Percentiles rank a stretch among this genome's conserved stretches.
Evolutionary conservation across 2,888 invertebrate species (phyloP).

Genomic region (Drosophila cognata): DNA sequence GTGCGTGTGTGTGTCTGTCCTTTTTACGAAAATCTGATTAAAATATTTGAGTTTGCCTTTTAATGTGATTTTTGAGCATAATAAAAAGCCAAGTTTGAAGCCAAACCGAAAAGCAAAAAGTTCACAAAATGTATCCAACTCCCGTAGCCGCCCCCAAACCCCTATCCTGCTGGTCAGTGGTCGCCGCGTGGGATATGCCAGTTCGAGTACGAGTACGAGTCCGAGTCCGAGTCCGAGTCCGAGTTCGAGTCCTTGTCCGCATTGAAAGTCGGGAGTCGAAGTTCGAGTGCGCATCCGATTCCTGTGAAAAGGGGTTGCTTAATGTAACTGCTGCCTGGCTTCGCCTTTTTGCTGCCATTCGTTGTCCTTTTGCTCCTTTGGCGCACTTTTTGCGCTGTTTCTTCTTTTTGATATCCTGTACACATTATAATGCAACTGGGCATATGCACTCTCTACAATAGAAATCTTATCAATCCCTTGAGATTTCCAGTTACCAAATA

Average conservation of each 20-base stretch:
- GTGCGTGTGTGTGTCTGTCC: conserved; percentile 63
- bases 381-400: conserved; percentile 23
- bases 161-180: conserved; percentile 3
- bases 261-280: conserved; percentile 4
- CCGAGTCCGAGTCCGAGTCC: conserved; percentile 17
- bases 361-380: conserved; percentile 30
- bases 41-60: conserved; percentile 84
- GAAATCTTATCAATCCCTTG: background rate
- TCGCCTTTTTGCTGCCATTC: conserved; percentile 19
- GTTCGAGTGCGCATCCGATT: conserved; percentile 30
- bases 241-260: conserved; percentile 7
- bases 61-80: conserved; percentile 84
- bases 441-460: conserved; percentile 6
- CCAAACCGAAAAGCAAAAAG: conserved; percentile 54
- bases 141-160: background rate
- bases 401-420: conserved; percentile 18
- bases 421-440: background rate
- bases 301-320: conserved; percentile 41
- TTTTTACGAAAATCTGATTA: conserved; percentile 83
- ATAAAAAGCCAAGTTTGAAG: conserved; percentile 73
- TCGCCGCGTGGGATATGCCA: conserved; percentile 13
- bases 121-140: conserved; percentile 38
- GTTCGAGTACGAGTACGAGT: conserved; percentile 17
- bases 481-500: background rate
- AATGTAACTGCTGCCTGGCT: conserved; percentile 46